Conservation (phyloP, 2,113 vertebrate species). For the Cephalopholis sonnerati region DNA sequence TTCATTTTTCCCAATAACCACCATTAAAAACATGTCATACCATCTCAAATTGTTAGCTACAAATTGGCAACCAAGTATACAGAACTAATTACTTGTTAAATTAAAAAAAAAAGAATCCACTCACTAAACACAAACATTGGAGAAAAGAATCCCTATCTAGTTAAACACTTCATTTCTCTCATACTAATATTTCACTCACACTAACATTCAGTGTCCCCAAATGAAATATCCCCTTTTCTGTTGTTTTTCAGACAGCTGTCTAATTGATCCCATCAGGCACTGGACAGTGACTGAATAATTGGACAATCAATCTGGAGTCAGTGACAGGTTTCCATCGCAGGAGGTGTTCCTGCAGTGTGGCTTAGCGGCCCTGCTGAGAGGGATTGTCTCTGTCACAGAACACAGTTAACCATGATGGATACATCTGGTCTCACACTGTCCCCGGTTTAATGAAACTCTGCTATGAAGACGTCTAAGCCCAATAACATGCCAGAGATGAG, state of each 20-base stretch:
- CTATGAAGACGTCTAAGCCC: constrained; percentile 21
- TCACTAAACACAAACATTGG: not conserved
- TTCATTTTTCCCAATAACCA: constrained; percentile 5
- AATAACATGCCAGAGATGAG: constrained; percentile 35
- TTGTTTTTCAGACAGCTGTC: constrained; percentile 12
- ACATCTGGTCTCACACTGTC: constrained; percentile 35
- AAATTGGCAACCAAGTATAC: constrained; percentile 4
- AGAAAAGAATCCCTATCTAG: too few species aligned
- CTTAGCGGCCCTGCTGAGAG: constrained; percentile 36
- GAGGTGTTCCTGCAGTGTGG: not conserved
- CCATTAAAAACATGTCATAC: constrained; percentile 21
- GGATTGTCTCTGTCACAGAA: constrained; percentile 18
- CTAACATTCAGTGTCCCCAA: not conserved
- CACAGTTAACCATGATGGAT: constrained; percentile 65
- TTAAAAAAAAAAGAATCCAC: not conserved
- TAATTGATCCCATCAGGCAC: constrained; percentile 50
- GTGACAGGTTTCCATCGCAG: constrained; percentile 35
- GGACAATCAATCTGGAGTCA: constrained; percentile 24
- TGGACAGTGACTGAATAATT: constrained; percentile 39
- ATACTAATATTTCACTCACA: not conserved
- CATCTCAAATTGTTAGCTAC: not conserved
- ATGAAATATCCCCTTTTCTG: not conserved
- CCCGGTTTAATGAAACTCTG: constrained; percentile 49
- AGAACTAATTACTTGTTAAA: constrained; percentile 25
- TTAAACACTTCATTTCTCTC: not conserved